A percentile compares a stretch with the other conserved stretches of the same genome.
Conservation (phyloP, 2,888 invertebrate species). For the Phanerotoma sp. region DNA sequence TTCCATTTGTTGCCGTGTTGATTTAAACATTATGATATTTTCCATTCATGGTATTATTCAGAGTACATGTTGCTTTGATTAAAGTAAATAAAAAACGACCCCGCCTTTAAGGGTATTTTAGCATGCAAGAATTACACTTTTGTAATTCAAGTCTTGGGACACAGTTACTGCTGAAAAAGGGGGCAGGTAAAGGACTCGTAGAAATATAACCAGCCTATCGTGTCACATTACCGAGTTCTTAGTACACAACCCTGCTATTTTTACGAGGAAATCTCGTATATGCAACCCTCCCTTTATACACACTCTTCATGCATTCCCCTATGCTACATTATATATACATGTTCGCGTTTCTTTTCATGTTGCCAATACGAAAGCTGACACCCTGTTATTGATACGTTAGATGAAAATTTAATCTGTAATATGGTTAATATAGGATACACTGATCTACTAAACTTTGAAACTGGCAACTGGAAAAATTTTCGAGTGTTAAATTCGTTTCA, state of each 20-base stretch:
- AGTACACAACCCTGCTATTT: background rate
- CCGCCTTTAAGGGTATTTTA: constrained; percentile 1
- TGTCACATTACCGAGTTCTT: constrained; percentile 29
- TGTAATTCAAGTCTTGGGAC: constrained; percentile 23
- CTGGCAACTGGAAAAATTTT: too few species aligned
- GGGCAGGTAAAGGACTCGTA: constrained; percentile 16
- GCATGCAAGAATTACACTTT: constrained; percentile 11
- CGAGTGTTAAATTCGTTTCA: too few species aligned
- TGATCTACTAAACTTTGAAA: too few species aligned
- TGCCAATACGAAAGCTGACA: constrained; percentile 7
- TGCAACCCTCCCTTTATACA: constrained; percentile 2
- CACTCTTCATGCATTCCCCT: constrained; percentile 3
- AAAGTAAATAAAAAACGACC: background rate
- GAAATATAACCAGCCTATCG: constrained; percentile 31
- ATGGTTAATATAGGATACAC: constrained; percentile 21
- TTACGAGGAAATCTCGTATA: background rate
- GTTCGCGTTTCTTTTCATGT: constrained; percentile 7
- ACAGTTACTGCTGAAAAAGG: constrained; percentile 15
- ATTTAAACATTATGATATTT: too few species aligned
- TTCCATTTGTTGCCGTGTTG: too few species aligned
- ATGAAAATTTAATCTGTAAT: background rate
- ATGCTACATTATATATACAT: background rate
- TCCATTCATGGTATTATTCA: too few species aligned
- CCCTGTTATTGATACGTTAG: constrained; percentile 10
- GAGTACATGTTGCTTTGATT: background rate